Conservation (phyloP, 2,113 vertebrate species). For the Coreoperca whiteheadi region DNA sequence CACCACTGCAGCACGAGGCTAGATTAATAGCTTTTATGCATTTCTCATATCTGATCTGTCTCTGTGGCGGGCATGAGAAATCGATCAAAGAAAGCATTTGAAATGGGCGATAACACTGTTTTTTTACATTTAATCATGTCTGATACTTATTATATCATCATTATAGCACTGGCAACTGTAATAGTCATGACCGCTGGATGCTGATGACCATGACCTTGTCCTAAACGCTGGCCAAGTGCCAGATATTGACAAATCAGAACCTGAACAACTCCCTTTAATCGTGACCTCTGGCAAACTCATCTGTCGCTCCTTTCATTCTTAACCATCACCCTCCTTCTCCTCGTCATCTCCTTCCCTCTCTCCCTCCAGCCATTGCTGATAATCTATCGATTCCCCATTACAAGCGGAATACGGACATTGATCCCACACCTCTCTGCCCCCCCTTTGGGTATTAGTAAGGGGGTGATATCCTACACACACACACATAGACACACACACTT, state of each 20-base stretch:
- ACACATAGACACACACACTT: not conserved
- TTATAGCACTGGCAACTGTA: not conserved
- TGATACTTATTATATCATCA: conserved; percentile 36
- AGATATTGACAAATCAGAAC: conserved; percentile 52
- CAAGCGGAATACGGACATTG: conserved; percentile 71
- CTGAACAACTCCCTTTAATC: conserved; percentile 65
- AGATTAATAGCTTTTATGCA: not conserved
- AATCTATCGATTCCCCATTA: conserved; percentile 81
- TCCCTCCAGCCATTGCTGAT: conserved; percentile 53
- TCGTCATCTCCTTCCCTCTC: not conserved
- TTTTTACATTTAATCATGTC: not conserved
- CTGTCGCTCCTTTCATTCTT: conserved; percentile 60
- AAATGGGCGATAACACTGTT: not conserved
- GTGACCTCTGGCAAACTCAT: conserved; percentile 62
- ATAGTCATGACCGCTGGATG: not conserved
- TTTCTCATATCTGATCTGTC: not conserved
- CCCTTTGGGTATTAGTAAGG: conserved; percentile 42
- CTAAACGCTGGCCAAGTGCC: conserved; percentile 34
- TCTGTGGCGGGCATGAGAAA: not conserved
- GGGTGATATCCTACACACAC: conserved; percentile 57
- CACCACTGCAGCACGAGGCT: not conserved
- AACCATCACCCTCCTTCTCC: conserved; percentile 19
- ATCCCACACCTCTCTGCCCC: conserved; percentile 61
- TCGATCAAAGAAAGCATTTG: not conserved
- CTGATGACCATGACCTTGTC: conserved; percentile 50